phyloP scores from a whole-genome alignment of 2,797 vertebrate genomes.

The Lithobates sylvaticus region DNA sequence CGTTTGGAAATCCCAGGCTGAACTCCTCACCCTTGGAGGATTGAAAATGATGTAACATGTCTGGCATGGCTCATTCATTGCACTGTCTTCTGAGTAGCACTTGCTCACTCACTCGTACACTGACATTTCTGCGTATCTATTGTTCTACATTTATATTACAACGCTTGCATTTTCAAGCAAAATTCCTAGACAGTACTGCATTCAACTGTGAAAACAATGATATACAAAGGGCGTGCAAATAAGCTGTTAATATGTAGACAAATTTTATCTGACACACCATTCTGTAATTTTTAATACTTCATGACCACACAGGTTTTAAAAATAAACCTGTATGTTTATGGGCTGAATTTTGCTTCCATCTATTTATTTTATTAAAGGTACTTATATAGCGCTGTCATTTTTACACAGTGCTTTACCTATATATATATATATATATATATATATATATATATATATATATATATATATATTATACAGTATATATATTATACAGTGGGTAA shows the following conservation, averaged over 20 bases:
- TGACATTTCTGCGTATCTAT: conserved; percentile 39
- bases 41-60: not conserved
- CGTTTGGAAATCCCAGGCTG: conserved; percentile 60
- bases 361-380: too few relatives aligned
- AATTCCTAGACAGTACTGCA: conserved; percentile 6
- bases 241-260: not conserved
- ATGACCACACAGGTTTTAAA: not conserved
- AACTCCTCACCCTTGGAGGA: conserved; percentile 61
- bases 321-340: not conserved
- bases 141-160: conserved; percentile 26
- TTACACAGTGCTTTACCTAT: too few relatives aligned
- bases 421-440: too few relatives aligned
- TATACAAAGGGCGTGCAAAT: not conserved
- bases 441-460: too few relatives aligned
- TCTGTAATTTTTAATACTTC: not conserved
- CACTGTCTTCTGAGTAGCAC: conserved; percentile 30
- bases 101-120: conserved; percentile 49
- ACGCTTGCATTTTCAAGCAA: conserved; percentile 2
- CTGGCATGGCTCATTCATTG: conserved; percentile 8
- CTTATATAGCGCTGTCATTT: too few relatives aligned
- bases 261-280: not conserved
- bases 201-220: not conserved
- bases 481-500: too few relatives aligned
- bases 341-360: not conserved
- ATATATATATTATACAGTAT: too few relatives aligned